Conservation (phyloP, 2,113 vertebrate genomes). For the Plotosus lineatus region DNA sequence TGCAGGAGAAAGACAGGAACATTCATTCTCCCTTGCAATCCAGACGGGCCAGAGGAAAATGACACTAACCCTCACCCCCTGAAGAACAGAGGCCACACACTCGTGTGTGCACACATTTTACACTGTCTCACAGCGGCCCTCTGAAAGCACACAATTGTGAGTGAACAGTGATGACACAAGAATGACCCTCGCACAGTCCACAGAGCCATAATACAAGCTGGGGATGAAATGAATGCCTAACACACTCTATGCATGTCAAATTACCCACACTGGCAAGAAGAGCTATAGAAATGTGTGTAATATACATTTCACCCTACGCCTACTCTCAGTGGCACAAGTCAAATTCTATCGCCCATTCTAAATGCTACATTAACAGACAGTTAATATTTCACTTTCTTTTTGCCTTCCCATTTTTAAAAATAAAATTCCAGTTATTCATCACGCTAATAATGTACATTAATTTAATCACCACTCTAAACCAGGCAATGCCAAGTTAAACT, state of each 20-base stretch:
- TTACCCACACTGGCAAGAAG: neutral
- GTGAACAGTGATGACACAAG: neutral
- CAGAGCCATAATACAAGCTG: neutral
- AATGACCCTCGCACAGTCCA: neutral
- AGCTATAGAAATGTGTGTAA: neutral
- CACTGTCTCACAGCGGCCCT: conserved; percentile 8
- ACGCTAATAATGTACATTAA: neutral
- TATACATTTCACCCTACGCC: neutral
- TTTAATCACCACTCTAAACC: neutral
- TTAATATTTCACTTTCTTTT: neutral
- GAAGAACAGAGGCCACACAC: conserved; percentile 18
- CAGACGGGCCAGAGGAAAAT: conserved; percentile 16
- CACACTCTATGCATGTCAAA: neutral
- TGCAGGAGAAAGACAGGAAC: conserved; percentile 23
- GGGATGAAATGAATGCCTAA: neutral
- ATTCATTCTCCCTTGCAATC: conserved; percentile 31
- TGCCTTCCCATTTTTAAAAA: neutral
- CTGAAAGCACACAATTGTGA: conserved; percentile 10
- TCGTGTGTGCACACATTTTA: neutral
- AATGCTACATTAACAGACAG: neutral
- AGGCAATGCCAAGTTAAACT: neutral
- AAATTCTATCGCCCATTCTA: neutral
- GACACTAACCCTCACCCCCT: conserved; percentile 15
- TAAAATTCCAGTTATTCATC: neutral
- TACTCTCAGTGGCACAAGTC: neutral